Evolutionary conservation across 1,140 invertebrate genomes (phyloP), one percentile per base, ranked within the genome.

Genomic region (Drosophila quadrilineata): DNA sequence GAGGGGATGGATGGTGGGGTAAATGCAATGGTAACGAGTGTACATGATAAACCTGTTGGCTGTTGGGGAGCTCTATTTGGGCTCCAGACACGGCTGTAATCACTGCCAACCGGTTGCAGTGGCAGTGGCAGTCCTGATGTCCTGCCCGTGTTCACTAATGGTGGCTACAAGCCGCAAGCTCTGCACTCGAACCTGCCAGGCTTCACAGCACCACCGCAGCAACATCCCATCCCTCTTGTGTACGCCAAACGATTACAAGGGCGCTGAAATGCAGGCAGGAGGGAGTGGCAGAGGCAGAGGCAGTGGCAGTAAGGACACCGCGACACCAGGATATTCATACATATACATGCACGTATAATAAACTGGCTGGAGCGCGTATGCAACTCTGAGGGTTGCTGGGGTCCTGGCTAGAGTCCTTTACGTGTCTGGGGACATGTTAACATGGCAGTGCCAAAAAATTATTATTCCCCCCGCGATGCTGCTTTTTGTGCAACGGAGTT

Each of bases 371-470:
- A n/a, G n/a, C 67, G 71, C 59, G 66, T 75, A 62, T 75, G 73
- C 75, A 79, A 58, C 64, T n/a, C n/a, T n/a, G n/a, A n/a, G n/a
- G n/a, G 74, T 66, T 62, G 40, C 28, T 22, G 28, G 43, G 50
- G 49, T 50, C 58, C 49, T 33, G 58, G 52, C 31, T 33, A 49
- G 68, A 52, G 72, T 57, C 45, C 36, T 36, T 68, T 80, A 84
- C 77, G 79, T 85, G 77, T 85, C 75, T 70, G 87, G 87, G 87
- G 87, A 88, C 86, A 88, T 88, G 87, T 88, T 88, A 88, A 88
- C 87, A 88, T 87, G 87, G 87, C 87, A 82, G 86, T 88, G 87
- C 80, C 82, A 80, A 84, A 88, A 71, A 88, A 88, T 88, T 88
- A 88, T 88, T 87, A 87, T 87, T 87, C 75, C 84, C 77, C 68